Evolutionary conservation across 2,797 vertebrate species (phyloP), one percentile per base, ranked within the genome.

Genomic region (Sitta carolinensis): DNA sequence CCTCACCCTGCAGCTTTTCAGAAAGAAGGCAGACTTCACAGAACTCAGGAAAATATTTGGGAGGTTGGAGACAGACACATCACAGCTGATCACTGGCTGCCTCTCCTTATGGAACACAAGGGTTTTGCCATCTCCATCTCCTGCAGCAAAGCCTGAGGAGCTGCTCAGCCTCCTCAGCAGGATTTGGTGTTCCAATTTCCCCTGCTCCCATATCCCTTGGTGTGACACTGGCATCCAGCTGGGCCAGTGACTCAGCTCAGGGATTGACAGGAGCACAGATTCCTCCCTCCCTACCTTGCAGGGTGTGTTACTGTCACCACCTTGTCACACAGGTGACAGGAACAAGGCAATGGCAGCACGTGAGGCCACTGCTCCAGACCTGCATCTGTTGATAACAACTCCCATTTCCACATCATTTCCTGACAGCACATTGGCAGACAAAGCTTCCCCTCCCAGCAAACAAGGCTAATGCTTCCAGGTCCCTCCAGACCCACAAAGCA

Each of bases 151-250:
- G 68, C 78, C 85, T 0, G 16, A 85, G 59, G 55, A 82, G 72
- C 72, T 50, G 75, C 81, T 57, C 0, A 0, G 70, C 43, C 8
- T 58, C 0, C 1, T 1, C 2, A 74, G 50, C 45, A 57, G 5
- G 16, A 66, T 63, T 63, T 52, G 43, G 14, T 64, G 74, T 5
- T 66, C 67, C 80, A n/a, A 1, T 73, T 67, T 84, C 57, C 34
- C 18, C 81, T 36, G 74, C 67, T 94, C 81, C 81, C 88, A 61
- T 66, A 4, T 34, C 69, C 63, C 38, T 75, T 29, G 66, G 48
- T 68, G 69, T 89, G 2, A 48, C 77, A 93, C 50, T 57, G 34
- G n/a, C 77, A 61, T 55, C 88, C 86, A 64, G 54, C 85, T 58
- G 63, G 70, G 50, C 66, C 43, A 8, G 61, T 91, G 92, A 93